These are phyloP conservation scores for Archegozetes longisetosus DNA, from an alignment of 1,140 invertebrate species.

Conservation along the genomic window DNA sequence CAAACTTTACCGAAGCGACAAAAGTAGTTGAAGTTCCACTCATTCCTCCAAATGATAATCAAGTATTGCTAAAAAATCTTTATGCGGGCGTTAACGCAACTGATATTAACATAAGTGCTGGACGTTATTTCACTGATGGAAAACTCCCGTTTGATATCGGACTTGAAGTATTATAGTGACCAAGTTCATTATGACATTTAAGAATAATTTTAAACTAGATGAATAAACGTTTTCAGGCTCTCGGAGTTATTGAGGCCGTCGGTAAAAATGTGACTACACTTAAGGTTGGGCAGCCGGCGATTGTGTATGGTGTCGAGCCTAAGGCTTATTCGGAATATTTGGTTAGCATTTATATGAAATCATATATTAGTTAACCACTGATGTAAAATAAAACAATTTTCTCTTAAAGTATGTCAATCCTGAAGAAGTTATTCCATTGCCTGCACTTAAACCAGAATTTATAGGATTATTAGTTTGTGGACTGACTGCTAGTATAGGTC, in stretches of 20 bases:
- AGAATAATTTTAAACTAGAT: neutral
- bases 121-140: slow-evolving; percentile 10
- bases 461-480: slow-evolving; percentile 29
- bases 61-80: slow-evolving; percentile 12
- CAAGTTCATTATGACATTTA: neutral
- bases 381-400: neutral
- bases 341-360: neutral
- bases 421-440: slow-evolving; percentile 25
- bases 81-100: slow-evolving; percentile 16
- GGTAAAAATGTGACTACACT: slow-evolving; percentile 14
- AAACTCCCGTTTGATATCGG: slow-evolving; percentile 15
- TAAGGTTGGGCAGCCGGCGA: slow-evolving; percentile 23
- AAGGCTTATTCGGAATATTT: slow-evolving; percentile 9
- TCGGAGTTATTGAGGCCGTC: slow-evolving; percentile 11
- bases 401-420: slow-evolving; percentile 13
- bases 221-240: neutral
- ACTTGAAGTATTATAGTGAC: slow-evolving; percentile 7
- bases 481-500: slow-evolving; percentile 27
- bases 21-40: slow-evolving; percentile 14
- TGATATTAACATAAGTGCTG: slow-evolving; percentile 16
- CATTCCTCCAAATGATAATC: slow-evolving; percentile 5
- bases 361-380: neutral
- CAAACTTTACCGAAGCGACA: slow-evolving; percentile 10
- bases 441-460: slow-evolving; percentile 25
- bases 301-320: slow-evolving; percentile 22